phyloP scores from a whole-genome alignment of 2,797 vertebrate species.

The Choloepus didactylus region DNA sequence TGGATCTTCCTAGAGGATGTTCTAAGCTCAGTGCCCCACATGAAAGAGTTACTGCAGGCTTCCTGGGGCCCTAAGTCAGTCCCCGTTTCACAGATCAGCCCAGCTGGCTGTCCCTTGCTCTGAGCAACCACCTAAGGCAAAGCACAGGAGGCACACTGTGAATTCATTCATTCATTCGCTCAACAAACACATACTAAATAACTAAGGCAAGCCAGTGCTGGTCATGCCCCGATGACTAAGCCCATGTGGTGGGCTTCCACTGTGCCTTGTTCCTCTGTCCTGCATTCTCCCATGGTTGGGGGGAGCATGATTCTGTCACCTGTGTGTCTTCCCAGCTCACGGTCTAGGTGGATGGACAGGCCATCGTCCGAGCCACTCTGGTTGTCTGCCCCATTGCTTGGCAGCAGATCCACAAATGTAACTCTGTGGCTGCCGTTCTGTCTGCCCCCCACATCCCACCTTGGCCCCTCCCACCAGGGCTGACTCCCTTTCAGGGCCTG shows the following conservation, averaged over 20 bases:
- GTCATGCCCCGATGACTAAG: background rate
- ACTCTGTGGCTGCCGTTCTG: background rate
- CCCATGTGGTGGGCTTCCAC: background rate
- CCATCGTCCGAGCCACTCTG: background rate
- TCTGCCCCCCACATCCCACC: background rate
- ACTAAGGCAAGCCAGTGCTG: too few species aligned
- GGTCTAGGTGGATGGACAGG: rapidly evolving
- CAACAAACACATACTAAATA: background rate
- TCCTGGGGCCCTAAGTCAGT: background rate
- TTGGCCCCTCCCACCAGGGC: too few species aligned
- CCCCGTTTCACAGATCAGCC: background rate
- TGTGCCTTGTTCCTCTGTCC: background rate
- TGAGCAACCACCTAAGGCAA: background rate
- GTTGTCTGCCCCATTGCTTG: background rate
- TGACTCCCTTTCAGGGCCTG: background rate
- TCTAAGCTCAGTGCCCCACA: background rate
- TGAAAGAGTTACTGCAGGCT: background rate
- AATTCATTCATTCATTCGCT: background rate
- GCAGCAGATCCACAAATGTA: background rate
- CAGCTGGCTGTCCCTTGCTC: background rate
- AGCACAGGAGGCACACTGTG: background rate
- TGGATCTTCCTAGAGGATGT: background rate
- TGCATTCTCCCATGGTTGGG: background rate
- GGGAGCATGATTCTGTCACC: background rate
- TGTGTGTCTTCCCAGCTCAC: background rate